Conservation (phyloP, 1,140 invertebrate genomes). For the Diorhabda elongata region DNA sequence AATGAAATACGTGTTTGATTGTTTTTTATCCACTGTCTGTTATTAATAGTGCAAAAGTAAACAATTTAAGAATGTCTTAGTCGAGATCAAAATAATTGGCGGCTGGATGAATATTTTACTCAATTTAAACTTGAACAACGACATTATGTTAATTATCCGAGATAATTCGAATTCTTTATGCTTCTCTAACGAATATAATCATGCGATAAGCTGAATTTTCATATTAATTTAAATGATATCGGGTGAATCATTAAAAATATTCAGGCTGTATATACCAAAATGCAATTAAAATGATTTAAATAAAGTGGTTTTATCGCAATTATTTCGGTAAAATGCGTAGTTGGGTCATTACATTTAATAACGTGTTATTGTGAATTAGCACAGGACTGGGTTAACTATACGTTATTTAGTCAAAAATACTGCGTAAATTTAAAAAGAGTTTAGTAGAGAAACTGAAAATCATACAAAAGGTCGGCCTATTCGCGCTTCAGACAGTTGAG, state of each 20-base stretch:
- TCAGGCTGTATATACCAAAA: slow-evolving; percentile 25
- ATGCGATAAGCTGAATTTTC: slow-evolving; percentile 10
- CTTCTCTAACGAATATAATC: slow-evolving; percentile 6
- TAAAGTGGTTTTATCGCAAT: slow-evolving; percentile 34
- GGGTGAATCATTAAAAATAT: slow-evolving; percentile 27
- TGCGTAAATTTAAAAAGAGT: too few relatives aligned
- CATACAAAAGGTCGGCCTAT: too few relatives aligned
- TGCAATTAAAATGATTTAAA: slow-evolving; percentile 30
- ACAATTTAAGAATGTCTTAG: background rate
- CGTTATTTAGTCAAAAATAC: too few relatives aligned
- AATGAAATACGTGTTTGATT: too few relatives aligned
- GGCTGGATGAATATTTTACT: slow-evolving; percentile 4
- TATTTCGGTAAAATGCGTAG: slow-evolving; percentile 24
- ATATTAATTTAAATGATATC: slow-evolving; percentile 16
- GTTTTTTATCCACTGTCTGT: too few relatives aligned
- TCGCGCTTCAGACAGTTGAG: too few relatives aligned
- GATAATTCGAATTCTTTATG: slow-evolving; percentile 4
- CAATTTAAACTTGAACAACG: slow-evolving; percentile 4
- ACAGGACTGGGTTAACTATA: too few relatives aligned
- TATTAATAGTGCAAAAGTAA: too few relatives aligned
- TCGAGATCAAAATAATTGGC: slow-evolving; percentile 14
- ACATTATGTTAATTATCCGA: slow-evolving; percentile 9
- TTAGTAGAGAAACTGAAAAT: too few relatives aligned
- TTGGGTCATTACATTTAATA: slow-evolving; percentile 15
- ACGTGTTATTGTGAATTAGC: too few relatives aligned